Evolutionary conservation across 1,140 invertebrate species (phyloP).

Genomic region (Stenopsyche tienmushanensis): DNA sequence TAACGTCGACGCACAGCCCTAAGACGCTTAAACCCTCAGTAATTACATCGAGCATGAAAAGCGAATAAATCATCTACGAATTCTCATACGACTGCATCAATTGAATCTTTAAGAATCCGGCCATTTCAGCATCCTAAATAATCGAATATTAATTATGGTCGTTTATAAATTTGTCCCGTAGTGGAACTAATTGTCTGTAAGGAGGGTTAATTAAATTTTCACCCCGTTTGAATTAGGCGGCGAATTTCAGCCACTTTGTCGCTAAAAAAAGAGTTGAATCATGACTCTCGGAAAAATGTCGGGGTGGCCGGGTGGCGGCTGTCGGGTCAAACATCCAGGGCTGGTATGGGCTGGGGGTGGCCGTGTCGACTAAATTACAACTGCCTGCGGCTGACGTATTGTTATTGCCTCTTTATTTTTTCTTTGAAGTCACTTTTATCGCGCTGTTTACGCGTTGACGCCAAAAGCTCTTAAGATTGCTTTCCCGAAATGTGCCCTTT

Average conservation of each 20-base stretch:
- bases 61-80: too few species aligned
- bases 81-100: too few species aligned
- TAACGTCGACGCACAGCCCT: too few species aligned
- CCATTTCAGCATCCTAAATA: too few species aligned
- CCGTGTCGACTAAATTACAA: slow-evolving; percentile 20
- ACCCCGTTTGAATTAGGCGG: not conserved
- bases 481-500: slow-evolving; percentile 11
- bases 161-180: too few species aligned
- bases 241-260: not conserved
- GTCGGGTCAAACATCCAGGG: too few species aligned
- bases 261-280: slow-evolving; percentile 2
- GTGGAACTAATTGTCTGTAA: slow-evolving; percentile 3
- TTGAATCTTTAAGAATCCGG: too few species aligned
- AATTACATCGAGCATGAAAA: too few species aligned
- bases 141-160: too few species aligned
- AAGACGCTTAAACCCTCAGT: too few species aligned
- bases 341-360: too few species aligned
- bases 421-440: slow-evolving; percentile 36
- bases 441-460: slow-evolving; percentile 34
- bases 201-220: slow-evolving; percentile 5
- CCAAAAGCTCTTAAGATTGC: slow-evolving; percentile 30
- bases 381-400: slow-evolving; percentile 41
- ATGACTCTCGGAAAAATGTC: not conserved
- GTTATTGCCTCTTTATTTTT: slow-evolving; percentile 41
- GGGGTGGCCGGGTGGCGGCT: not conserved